Percentiles rank a stretch among this genome's conserved stretches.
These are phyloP conservation scores for Bergia puertoricense DNA, from an alignment of 92 coral and sea anemone species.

Conservation along the genomic window DNA sequence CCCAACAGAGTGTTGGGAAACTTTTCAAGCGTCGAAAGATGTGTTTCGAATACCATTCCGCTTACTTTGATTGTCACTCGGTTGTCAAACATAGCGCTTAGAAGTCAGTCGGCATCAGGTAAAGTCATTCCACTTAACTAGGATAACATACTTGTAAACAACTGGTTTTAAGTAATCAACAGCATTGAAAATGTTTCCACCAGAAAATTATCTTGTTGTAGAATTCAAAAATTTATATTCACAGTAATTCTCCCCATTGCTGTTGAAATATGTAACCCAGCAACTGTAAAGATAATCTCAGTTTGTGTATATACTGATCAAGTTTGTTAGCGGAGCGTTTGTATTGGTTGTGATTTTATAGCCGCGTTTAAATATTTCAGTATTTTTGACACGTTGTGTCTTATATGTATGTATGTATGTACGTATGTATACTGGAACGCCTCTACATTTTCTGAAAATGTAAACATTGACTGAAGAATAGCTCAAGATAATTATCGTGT, in stretches of 20 bases:
- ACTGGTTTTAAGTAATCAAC: not conserved
- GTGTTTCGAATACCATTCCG: conserved; percentile 95
- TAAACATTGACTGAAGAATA: conserved; percentile 9
- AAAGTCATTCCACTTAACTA: not conserved
- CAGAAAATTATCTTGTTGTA: not conserved
- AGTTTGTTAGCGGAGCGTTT: not conserved
- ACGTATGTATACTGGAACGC: not conserved
- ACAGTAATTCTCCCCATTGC: too few species aligned
- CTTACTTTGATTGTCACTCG: conserved; percentile 96
- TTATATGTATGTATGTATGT: not conserved
- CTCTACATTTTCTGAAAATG: not conserved
- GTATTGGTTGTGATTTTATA: not conserved
- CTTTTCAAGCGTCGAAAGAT: conserved; percentile 76
- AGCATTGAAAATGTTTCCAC: not conserved
- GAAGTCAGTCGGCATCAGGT: not conserved
- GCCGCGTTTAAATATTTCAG: not conserved
- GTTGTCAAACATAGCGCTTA: conserved; percentile 58
- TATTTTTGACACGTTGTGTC: not conserved
- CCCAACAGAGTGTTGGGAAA: conserved; percentile 94
- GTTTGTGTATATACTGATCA: not conserved
- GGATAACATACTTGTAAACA: not conserved
- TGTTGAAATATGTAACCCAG: not conserved
- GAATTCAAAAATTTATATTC: too few species aligned
- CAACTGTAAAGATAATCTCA: not conserved
- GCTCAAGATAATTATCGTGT: not conserved